Conservation (phyloP, 2,113 vertebrate genomes). For the Prionailurus bengalensis region DNA sequence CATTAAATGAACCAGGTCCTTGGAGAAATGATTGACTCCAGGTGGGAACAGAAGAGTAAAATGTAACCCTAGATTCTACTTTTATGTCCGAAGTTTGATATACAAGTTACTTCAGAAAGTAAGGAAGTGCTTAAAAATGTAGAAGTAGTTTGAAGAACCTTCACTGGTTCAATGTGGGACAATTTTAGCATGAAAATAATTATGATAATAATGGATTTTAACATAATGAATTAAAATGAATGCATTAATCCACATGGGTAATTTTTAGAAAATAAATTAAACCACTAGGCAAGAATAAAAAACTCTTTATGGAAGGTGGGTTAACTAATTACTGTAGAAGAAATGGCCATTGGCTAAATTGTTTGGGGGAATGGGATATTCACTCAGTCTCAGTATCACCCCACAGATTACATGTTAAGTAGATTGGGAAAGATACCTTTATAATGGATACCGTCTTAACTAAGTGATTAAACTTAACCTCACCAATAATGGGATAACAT, state of each 20-base stretch:
- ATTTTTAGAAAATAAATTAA: slow-evolving; percentile 43
- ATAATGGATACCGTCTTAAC: not conserved
- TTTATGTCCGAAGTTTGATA: slow-evolving; percentile 4
- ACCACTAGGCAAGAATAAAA: not conserved
- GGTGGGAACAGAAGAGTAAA: not conserved
- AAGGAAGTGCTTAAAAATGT: not conserved
- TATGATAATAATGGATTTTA: not conserved
- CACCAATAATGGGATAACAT: not conserved
- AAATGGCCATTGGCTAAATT: not conserved
- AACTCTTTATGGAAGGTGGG: not conserved
- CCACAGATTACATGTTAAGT: not conserved
- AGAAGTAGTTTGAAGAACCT: not conserved
- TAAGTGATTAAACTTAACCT: not conserved
- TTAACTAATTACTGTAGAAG: not conserved
- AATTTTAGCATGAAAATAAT: not conserved
- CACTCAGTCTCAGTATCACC: not conserved
- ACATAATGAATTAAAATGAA: not conserved
- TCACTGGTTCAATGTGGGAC: not conserved
- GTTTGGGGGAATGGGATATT: not conserved
- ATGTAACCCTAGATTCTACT: not conserved
- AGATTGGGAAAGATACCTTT: not conserved
- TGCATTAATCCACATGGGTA: not conserved
- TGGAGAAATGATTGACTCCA: not conserved
- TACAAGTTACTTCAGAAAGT: not conserved
- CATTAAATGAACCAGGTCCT: not conserved